Evolutionary conservation across 2,797 vertebrate genomes (phyloP).

Genomic region (Diplodus puntazzo): DNA sequence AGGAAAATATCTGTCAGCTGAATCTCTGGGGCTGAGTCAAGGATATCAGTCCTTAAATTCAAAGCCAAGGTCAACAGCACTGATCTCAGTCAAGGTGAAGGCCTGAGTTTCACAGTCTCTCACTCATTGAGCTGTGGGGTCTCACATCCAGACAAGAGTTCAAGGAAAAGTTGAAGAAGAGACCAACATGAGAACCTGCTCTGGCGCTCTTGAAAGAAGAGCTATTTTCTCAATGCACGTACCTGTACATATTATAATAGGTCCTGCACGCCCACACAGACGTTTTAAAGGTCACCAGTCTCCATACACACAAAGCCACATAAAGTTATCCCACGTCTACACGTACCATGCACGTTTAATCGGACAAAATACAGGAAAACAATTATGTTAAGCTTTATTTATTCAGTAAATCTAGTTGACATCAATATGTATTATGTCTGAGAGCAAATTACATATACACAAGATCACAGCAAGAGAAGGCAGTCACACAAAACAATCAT

Average conservation of each 20-base stretch:
- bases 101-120: not conserved
- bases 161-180: conserved; percentile 1
- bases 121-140: not conserved
- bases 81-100: conserved; percentile 15
- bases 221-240: not conserved
- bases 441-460: conserved; percentile 24
- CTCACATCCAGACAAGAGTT: not conserved
- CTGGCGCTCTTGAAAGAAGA: not conserved
- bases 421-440: not conserved
- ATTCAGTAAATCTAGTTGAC: conserved; percentile 9
- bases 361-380: not conserved
- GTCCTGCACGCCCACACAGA: not conserved
- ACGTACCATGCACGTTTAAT: not conserved
- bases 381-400: not conserved
- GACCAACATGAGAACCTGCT: not conserved
- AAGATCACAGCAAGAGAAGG: conserved; percentile 15
- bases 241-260: not conserved
- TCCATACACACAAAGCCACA: not conserved
- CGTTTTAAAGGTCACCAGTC: not conserved
- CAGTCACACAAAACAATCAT: conserved; percentile 16
- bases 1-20: not conserved
- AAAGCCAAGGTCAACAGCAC: not conserved
- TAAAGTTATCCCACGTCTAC: not conserved
- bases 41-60: not conserved
- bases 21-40: not conserved